Evolutionary conservation across 2,888 invertebrate genomes (phyloP).

Genomic region (Cryptocephalus moraei): DNA sequence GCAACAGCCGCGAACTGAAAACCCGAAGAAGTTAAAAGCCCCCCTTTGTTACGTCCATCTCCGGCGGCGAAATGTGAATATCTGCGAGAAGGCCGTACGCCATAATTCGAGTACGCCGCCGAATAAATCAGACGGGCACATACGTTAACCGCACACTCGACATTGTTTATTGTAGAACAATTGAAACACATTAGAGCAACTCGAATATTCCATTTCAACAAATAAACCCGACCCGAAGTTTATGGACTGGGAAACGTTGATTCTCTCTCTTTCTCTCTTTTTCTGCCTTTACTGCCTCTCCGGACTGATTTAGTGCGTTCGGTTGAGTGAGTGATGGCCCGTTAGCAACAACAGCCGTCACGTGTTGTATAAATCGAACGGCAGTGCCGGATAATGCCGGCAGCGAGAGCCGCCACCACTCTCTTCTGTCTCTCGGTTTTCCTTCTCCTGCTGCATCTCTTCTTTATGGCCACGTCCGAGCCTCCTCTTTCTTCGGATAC

Average conservation of each 20-base stretch:
- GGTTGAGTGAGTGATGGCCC: slow-evolving; percentile 35
- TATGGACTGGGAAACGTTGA: slow-evolving; percentile 36
- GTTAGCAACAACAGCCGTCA: slow-evolving; percentile 38
- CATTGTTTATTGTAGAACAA: slow-evolving; percentile 35
- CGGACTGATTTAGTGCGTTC: slow-evolving; percentile 35
- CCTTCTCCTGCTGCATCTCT: not conserved
- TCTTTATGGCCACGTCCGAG: slow-evolving; percentile 7
- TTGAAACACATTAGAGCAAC: slow-evolving; percentile 34
- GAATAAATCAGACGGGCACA: not conserved
- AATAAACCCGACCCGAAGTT: slow-evolving; percentile 33
- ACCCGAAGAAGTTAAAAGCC: too few species aligned
- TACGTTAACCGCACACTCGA: not conserved
- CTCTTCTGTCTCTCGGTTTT: too few species aligned
- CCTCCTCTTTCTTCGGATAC: not conserved
- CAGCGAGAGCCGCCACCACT: too few species aligned
- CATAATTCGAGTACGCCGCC: not conserved
- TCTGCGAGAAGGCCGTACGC: not conserved
- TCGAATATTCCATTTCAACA: slow-evolving; percentile 32
- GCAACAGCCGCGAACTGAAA: too few species aligned
- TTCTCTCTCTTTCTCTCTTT: slow-evolving; percentile 4
- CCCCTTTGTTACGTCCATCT: too few species aligned
- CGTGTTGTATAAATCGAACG: slow-evolving; percentile 36
- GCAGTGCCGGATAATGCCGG: slow-evolving; percentile 7
- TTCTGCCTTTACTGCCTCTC: slow-evolving; percentile 19
- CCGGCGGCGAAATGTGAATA: too few species aligned